Evolutionary conservation across 2,113 vertebrate genomes (phyloP), one percentile per base, ranked within the genome.

Genomic region (Sphaerodactylus townsendi): DNA sequence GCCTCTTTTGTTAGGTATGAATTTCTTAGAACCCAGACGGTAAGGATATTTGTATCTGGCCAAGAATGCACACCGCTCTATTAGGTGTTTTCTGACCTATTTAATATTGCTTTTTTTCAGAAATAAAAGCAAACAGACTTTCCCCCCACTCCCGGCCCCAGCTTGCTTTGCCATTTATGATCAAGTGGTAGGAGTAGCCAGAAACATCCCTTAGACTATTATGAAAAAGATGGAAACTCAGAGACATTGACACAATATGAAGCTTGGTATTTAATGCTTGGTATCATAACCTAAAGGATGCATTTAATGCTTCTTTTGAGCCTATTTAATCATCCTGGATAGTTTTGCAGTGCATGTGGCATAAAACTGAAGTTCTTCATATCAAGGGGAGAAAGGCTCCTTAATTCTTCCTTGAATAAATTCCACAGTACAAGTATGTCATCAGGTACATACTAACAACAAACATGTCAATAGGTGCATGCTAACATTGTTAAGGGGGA

Each of bases 1-100:
- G 66, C 77, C 85, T 92, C 86, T 86, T 92, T 86, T 91, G 87
- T 88, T 89, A 93, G 82, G 82, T 75, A 83, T 53, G 84, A 91
- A 93, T 91, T 90, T 86, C 81, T 89, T 83, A 41, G 79, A 94
- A 92, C 64, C 85, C 70, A 82, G 73, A 77, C 50, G 72, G 86
- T 86, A 75, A 69, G 94, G 86, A 62, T 90, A 92, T 73, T 23
- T 82, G 48, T 68, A 65, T 70, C 82, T 89, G 86, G 85, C 70
- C 83, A 84, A 30, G 88, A 71, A 77, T 48, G 81, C 44, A 1
- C 23, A 70, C 53, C n/a, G n/a, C n/a, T n/a, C n/a, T n/a, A n/a
- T n/a, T n/a, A n/a, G n/a, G 86, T 90, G 81, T 35, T 0, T 83
- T 84, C 62, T 73, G 19, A 69, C 76, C 28, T 0, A 0, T 46